Evolutionary conservation across 1,140 invertebrate genomes (phyloP).

Genomic region (Drosophila ogumai): DNA sequence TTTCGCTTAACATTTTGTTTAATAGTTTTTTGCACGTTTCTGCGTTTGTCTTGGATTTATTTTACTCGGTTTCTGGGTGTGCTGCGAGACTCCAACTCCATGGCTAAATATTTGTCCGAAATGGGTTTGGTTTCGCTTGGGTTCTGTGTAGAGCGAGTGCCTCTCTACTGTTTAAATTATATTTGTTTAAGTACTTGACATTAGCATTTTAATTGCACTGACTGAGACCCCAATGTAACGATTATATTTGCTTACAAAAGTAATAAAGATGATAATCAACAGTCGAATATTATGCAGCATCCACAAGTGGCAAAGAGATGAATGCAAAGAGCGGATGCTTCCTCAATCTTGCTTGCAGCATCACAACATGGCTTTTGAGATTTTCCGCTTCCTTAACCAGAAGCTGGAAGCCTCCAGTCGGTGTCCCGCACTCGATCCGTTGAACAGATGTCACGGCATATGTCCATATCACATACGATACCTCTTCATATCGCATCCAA

Average conservation of each 20-base stretch:
- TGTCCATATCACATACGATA: conserved; percentile 39
- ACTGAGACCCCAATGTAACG: conserved; percentile 7
- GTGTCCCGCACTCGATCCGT: conserved; percentile 56
- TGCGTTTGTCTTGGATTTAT: conserved; percentile 29
- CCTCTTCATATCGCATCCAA: conserved; percentile 3
- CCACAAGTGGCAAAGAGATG: conserved; percentile 31
- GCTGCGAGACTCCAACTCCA: conserved; percentile 29
- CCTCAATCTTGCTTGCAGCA: conserved; percentile 66
- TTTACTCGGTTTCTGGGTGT: conserved; percentile 54
- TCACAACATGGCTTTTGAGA: conserved; percentile 27
- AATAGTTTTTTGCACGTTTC: conserved; percentile 41
- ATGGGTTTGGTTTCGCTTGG: conserved; percentile 39
- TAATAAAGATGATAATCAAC: conserved; percentile 40
- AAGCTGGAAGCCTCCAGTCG: conserved; percentile 39
- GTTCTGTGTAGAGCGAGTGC: conserved; percentile 10
- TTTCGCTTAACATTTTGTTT: conserved; percentile 32
- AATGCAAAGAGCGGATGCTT: conserved; percentile 55
- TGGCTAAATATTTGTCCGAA: conserved; percentile 65
- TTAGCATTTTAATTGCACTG: conserved; percentile 67
- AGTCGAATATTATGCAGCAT: conserved; percentile 41
- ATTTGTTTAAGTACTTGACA: conserved; percentile 54
- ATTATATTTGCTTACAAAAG: conserved; percentile 25
- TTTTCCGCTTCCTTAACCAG: conserved; percentile 71
- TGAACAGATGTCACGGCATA: conserved; percentile 56
- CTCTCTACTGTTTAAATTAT: conserved; percentile 59